These are phyloP conservation scores for Tichodroma muraria DNA, from an alignment of 2,113 vertebrate genomes.

Conservation along the genomic window DNA sequence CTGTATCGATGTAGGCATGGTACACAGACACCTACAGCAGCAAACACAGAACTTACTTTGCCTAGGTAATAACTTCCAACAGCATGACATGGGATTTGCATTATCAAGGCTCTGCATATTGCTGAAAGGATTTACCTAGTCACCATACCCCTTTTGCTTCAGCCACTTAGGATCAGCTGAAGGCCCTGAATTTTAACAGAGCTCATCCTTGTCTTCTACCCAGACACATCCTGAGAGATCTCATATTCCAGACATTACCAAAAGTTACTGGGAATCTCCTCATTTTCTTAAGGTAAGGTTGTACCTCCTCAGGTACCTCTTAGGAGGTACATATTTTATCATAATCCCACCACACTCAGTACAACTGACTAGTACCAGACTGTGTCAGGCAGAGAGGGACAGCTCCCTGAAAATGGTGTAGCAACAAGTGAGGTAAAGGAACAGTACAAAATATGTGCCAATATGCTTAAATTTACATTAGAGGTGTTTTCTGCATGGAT, in stretches of 20 bases:
- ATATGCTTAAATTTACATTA: not conserved
- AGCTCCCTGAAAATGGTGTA: not conserved
- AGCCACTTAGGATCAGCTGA: not conserved
- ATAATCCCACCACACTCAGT: not conserved
- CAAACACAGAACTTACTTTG: not conserved
- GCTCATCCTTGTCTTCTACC: accelerated
- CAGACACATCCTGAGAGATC: not conserved
- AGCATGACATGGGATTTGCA: not conserved
- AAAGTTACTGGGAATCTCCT: not conserved
- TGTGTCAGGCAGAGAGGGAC: not conserved
- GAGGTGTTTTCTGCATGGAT: not conserved
- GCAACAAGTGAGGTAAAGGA: not conserved
- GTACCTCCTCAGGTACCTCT: no score
- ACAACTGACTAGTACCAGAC: not conserved
- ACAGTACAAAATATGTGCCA: not conserved
- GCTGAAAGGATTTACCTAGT: not conserved
- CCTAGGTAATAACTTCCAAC: not conserved
- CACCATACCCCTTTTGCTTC: not conserved
- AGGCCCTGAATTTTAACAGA: not conserved
- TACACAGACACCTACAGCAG: not conserved
- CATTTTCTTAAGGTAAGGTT: not conserved
- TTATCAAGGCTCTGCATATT: not conserved
- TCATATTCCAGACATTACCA: not conserved
- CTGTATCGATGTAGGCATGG: not conserved
- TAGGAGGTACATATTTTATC: not conserved